Percentiles rank a stretch among this genome's conserved stretches.
Conservation (phyloP, 2,888 invertebrate genomes). For the Lithophane socia region DNA sequence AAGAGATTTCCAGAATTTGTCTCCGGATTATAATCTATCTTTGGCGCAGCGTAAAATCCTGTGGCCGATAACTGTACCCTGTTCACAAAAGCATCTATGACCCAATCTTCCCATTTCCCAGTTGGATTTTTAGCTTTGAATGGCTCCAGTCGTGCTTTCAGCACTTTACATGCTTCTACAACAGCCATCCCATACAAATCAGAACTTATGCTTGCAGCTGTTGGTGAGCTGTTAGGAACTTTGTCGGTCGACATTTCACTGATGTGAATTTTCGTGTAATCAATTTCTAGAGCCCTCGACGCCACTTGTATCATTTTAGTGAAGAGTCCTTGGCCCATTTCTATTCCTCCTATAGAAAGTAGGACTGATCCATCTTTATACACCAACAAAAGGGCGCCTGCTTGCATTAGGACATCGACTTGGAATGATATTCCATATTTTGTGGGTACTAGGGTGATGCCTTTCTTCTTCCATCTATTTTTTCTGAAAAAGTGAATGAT, state of each 20-base stretch:
- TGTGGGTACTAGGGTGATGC: slow-evolving; percentile 93
- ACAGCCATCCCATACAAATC: slow-evolving; percentile 96
- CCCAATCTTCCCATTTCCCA: slow-evolving; percentile 95
- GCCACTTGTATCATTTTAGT: slow-evolving; percentile 97
- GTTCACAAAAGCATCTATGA: slow-evolving; percentile 92
- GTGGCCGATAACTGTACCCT: slow-evolving; percentile 93
- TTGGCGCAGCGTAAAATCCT: slow-evolving; percentile 93
- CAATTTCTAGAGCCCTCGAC: slow-evolving; percentile 91
- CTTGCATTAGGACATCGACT: slow-evolving; percentile 92
- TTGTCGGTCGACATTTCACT: slow-evolving; percentile 95
- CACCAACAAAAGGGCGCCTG: slow-evolving; percentile 94
- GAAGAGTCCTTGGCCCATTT: slow-evolving; percentile 98
- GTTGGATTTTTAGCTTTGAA: slow-evolving; percentile 92
- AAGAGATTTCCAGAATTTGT: slow-evolving; percentile 92
- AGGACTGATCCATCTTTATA: slow-evolving; percentile 95
- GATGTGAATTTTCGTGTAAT: slow-evolving; percentile 92
- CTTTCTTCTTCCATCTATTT: slow-evolving; percentile 94
- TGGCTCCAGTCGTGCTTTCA: slow-evolving; percentile 92
- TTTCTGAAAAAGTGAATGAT: slow-evolving; percentile 81
- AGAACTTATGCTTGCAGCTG: slow-evolving; percentile 94
- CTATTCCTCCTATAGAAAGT: slow-evolving; percentile 95
- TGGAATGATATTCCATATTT: slow-evolving; percentile 95
- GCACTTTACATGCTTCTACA: slow-evolving; percentile 92
- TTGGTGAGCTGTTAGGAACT: slow-evolving; percentile 95
- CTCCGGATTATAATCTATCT: slow-evolving; percentile 91